Evolutionary conservation across 2,113 vertebrate genomes (phyloP), one percentile per base, ranked within the genome.

Genomic region (Protomyctophum bolini): DNA sequence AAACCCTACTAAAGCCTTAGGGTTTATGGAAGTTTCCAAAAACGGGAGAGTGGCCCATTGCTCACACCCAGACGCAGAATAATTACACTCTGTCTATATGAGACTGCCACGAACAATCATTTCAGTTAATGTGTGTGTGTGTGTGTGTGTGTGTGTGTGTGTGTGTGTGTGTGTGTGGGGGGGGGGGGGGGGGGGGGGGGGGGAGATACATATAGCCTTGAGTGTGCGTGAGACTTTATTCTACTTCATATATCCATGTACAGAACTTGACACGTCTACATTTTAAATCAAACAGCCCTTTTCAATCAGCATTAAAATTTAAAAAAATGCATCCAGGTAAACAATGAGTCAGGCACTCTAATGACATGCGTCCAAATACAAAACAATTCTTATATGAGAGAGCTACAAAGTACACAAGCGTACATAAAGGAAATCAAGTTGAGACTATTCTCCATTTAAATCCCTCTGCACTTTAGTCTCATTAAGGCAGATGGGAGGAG

Each of bases 81-180:
- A 79, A 88, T 81, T 78, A 66, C 75, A 81, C 72, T 66, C 6
- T 59, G 54, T 75, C 56, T 63, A 72, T 73, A 52, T 73, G 58
- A 4, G 46, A 21, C 21, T 21, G 21, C 21, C 21, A 21, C 21
- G 21, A 21, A 21, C 21, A 21, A 21, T 21, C 21, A 21, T 21
- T 21, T 21, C 21, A 21, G 1, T 21, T 21, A 21, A 21, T 21
- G 12, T 41, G 58, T 15, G 55, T 46, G 41, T 1, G 7, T 3
- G 8, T 56, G 47, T 66, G 7, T 59, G 54, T 75, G 58, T 63
- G 74, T 73, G 56, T 73, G 58, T 10, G 46, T 8, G 21, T 62
- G 10, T 46, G 60, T n/a, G 11, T n/a, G n/a, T n/a, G 21, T 21
- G 21, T 21, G 21, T 21, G 21, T 21, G 21, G 1, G 21, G 1